These are phyloP conservation scores for Arenaria interpres DNA, from an alignment of 2,113 vertebrate species.

Conservation along the genomic window DNA sequence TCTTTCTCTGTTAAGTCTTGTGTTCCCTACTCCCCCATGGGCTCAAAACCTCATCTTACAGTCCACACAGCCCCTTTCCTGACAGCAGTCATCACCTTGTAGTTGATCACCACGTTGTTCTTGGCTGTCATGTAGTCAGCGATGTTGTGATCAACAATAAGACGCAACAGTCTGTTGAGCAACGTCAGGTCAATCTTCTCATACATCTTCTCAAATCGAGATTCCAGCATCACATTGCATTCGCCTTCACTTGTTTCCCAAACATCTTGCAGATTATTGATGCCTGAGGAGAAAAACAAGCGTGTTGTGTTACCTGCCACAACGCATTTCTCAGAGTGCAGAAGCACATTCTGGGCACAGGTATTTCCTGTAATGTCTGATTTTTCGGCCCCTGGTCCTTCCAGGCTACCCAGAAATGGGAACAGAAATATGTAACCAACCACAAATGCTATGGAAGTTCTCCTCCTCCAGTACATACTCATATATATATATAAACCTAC, in stretches of 20 bases:
- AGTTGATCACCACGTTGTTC: slow-evolving; percentile 99
- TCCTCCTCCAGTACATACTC: background rate
- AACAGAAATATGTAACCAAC: background rate
- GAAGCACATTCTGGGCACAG: background rate
- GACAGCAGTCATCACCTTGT: slow-evolving; percentile 82
- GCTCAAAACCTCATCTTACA: background rate
- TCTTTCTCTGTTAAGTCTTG: background rate
- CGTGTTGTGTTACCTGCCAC: background rate
- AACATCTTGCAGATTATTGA: slow-evolving; percentile 97
- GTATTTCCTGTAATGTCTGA: background rate
- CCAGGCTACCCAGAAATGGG: background rate
- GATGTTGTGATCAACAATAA: slow-evolving; percentile 99
- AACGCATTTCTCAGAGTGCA: background rate
- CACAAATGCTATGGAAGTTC: background rate
- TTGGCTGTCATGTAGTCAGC: slow-evolving; percentile 99
- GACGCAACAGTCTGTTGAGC: slow-evolving; percentile 95
- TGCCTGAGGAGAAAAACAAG: slow-evolving; percentile 76
- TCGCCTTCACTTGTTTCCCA: slow-evolving; percentile 98
- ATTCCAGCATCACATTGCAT: slow-evolving; percentile 98
- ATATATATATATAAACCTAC: background rate
- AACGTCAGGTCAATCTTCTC: slow-evolving; percentile 98
- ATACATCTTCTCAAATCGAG: slow-evolving; percentile 99
- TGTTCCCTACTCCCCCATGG: background rate
- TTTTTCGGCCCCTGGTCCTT: background rate
- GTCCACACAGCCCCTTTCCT: background rate